phyloP scores from a whole-genome alignment of 2,797 vertebrate species.

The Poeciliopsis gracilis region DNA sequence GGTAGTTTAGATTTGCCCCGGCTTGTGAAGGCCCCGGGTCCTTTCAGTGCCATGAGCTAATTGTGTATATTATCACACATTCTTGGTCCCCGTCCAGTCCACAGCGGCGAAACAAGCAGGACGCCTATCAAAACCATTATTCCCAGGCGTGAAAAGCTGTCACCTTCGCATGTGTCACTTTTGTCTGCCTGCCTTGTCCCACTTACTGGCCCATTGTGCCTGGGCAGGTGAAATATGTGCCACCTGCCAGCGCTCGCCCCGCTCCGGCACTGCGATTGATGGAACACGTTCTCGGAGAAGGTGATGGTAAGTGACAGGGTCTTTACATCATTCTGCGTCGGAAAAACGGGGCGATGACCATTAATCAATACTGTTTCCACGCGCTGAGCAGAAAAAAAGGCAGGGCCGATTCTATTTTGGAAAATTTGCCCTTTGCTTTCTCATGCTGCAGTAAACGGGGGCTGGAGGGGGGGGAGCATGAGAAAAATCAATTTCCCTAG shows the following conservation, averaged over 20 bases:
- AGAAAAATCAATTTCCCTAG: slow-evolving; percentile 45
- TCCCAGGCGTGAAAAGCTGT: slow-evolving; percentile 96
- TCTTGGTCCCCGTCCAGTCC: slow-evolving; percentile 68
- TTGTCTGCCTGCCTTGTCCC: slow-evolving; percentile 78
- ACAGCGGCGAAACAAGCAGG: slow-evolving; percentile 78
- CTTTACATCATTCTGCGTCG: slow-evolving; percentile 76
- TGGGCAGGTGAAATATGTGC: slow-evolving; percentile 90
- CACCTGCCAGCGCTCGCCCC: slow-evolving; percentile 88
- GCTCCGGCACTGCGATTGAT: slow-evolving; percentile 84
- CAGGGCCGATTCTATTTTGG: slow-evolving; percentile 63
- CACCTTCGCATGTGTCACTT: slow-evolving; percentile 93
- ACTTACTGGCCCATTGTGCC: slow-evolving; percentile 88
- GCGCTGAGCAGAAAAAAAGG: slow-evolving; percentile 50
- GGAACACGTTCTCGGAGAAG: slow-evolving; percentile 78
- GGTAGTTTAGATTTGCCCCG: slow-evolving; percentile 73
- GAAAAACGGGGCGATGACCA: slow-evolving; percentile 69
- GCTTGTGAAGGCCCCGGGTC: slow-evolving; percentile 68
- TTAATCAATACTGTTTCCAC: slow-evolving; percentile 77
- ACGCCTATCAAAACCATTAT: slow-evolving; percentile 96
- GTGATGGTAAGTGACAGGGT: slow-evolving; percentile 83
- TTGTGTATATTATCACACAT: slow-evolving; percentile 80
- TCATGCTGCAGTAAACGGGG: slow-evolving; percentile 60
- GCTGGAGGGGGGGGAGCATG: slow-evolving; percentile 20
- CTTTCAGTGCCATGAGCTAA: slow-evolving; percentile 73
- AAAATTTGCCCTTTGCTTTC: slow-evolving; percentile 54